These are phyloP conservation scores for Lypha dubia DNA, from an alignment of 2,888 invertebrate species.

Conservation along the genomic window DNA sequence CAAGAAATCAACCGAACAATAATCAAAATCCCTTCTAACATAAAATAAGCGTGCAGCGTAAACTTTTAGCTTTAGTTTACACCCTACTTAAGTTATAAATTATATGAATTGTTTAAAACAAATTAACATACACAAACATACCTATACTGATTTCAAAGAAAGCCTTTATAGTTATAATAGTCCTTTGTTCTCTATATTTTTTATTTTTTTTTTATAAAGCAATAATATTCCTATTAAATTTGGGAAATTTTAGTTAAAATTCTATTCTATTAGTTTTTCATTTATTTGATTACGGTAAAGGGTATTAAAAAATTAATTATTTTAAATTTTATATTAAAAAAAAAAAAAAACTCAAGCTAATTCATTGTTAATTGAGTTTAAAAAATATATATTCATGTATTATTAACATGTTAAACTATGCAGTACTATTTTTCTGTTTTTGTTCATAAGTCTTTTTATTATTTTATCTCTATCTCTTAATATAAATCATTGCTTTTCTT, in stretches of 20 bases:
- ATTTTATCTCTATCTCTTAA: neutral
- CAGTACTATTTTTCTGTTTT: constrained; percentile 47
- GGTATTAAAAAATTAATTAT: constrained; percentile 57
- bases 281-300: constrained; percentile 52
- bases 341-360: constrained; percentile 57
- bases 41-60: constrained; percentile 84
- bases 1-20: constrained; percentile 84
- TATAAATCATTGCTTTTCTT: neutral
- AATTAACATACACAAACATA: constrained; percentile 34
- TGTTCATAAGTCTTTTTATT: constrained; percentile 26
- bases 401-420: constrained; percentile 61
- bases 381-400: constrained; percentile 62
- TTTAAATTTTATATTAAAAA: constrained; percentile 55
- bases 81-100: constrained; percentile 85
- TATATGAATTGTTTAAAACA: constrained; percentile 58
- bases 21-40: constrained; percentile 87
- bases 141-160: constrained; percentile 36
- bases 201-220: constrained; percentile 1
- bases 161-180: constrained; percentile 35
- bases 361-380: constrained; percentile 22
- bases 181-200: constrained; percentile 27
- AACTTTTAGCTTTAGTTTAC: constrained; percentile 86
- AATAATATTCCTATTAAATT: constrained; percentile 4
- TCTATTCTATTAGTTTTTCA: constrained; percentile 8
- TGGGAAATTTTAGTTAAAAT: constrained; percentile 14